These are phyloP conservation scores for Electrophaes corylata DNA, from an alignment of 2,888 invertebrate species.

Conservation along the genomic window DNA sequence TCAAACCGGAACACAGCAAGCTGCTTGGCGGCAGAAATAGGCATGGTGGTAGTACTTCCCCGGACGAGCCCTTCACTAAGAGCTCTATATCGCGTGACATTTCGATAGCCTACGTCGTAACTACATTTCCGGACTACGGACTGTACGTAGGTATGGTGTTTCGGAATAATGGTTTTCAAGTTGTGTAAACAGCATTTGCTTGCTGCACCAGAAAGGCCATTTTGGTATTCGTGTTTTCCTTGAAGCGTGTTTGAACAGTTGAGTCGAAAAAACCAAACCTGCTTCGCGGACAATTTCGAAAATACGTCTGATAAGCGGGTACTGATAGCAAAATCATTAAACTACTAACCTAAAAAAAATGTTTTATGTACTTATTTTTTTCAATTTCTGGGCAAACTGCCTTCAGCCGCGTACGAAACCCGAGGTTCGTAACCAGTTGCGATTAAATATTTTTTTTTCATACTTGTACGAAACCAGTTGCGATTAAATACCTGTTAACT, in stretches of 20 bases:
- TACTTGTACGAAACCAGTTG: no score
- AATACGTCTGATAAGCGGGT: conserved; percentile 70
- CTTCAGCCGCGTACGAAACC: no score
- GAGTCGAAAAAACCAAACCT: conserved; percentile 77
- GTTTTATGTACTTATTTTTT: not conserved
- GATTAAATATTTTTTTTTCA: not conserved
- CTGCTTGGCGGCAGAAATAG: no score
- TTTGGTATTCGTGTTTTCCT: conserved; percentile 68
- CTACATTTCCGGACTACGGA: no score
- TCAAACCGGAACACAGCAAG: no score
- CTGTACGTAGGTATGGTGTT: conserved; percentile 1
- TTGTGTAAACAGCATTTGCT: conserved; percentile 27
- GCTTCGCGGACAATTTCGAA: conserved; percentile 74
- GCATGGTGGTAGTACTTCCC: no score
- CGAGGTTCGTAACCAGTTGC: no score
- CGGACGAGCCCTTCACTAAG: no score
- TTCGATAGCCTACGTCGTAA: no score
- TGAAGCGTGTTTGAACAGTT: conserved; percentile 79
- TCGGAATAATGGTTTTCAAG: conserved; percentile 30
- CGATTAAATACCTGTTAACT: no score
- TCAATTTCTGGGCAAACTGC: not conserved
- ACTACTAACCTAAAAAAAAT: not conserved
- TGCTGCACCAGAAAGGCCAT: conserved; percentile 47
- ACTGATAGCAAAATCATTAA: conserved; percentile 47
- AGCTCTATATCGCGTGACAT: no score